Base-by-base conservation (phyloP, 2,888 invertebrate species). In the Phalera bucephala region DNA sequence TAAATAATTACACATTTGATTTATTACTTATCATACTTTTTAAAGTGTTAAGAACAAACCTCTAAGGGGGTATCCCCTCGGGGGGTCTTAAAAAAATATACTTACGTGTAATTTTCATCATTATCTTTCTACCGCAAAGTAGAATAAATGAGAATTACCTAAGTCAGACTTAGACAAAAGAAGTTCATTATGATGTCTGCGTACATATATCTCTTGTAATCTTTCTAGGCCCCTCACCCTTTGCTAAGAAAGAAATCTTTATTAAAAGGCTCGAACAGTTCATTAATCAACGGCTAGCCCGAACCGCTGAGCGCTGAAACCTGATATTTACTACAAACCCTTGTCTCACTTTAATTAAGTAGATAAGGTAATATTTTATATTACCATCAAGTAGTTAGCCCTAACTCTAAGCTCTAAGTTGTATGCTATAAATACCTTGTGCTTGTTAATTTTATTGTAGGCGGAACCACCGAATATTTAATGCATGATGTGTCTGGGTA, bases 261-360 rank as follows among this genome's bases (percentile, higher is more conserved):
- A 40, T 45, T 45, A 49, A 45, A 54, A 33, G 13, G 22, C 26
- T 35, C 17, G 32, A 13, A 36, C 29, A 7, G 26, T 49, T 53
- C 39, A 55, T 55, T 55, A 58, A 50, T 58, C 51, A 55, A 46
- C 31, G 43, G 29, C 41, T 33, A 30, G 37, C 23, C 29, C 23
- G 33, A 54, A 49, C 58, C 43, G 26, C 37, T 33, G 41, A 43
- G 27, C 42, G 32, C 37, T 27, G 52, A 36, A 51, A 47, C 38
- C 30, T 51, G 44, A 55, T 55, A 59, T 51, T 51, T 39, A 47
- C 40, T 38, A 33, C 36, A 44, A 31, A 47, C 44, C 59, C 43
- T 51, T 39, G 47, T 55, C 55, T 42, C 33, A 40, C 25, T 22
- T 9, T 2, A n/a, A n/a, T n/a, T n/a, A n/a, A n/a, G n/a, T n/a